Base-by-base conservation (phyloP, 2,113 vertebrate species). In the Physeter macrocephalus region DNA sequence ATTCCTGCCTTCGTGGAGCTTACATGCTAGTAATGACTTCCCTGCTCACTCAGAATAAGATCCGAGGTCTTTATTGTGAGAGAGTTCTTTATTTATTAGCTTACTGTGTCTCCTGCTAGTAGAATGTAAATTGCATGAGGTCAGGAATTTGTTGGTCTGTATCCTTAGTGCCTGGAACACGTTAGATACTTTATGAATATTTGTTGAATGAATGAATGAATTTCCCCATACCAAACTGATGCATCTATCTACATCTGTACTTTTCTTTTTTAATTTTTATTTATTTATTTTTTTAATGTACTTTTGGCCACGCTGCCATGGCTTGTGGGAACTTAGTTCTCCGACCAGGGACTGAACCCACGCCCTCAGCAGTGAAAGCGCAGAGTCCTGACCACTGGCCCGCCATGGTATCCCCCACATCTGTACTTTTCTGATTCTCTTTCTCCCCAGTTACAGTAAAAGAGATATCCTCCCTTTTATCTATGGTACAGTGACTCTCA, bases 351-450 rank as follows among this genome's bases (percentile, higher is more conserved):
- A 61, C 12, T 27, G 23, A 29, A 61, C 59, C 25, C 25, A 27
- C 1, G 0, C 25, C 23, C 20, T 11, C 10, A 6, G 59, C 59
- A 61, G 59, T 61, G 25, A 61, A 25, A 61, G 10, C 4, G 0
- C 59, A 27, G 25, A 61, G 25, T 61, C 25, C 59, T 61, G 59
- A 61, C 59, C 23, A 11, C 59, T 61, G 25, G 59, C 9, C 25
- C 25, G 3, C 25, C 59, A 61, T 25, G 59, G 59, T 10, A 61
- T 27, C 29, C 7, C n/a, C 34, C 12, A 54, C 49, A 36, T 80
- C 71, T 94, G 20, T 64, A 92, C 57, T 91, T 95, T 89, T 87
- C n/a, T 69, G 92, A 89, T 94, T 15, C 27, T 88, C 83, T 14
- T 95, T 85, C 57, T 77, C n/a, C 96, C 87, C 31, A 83, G 8